Conservation (phyloP, 2,888 invertebrate species). For the Pasiphila rectangulata region DNA sequence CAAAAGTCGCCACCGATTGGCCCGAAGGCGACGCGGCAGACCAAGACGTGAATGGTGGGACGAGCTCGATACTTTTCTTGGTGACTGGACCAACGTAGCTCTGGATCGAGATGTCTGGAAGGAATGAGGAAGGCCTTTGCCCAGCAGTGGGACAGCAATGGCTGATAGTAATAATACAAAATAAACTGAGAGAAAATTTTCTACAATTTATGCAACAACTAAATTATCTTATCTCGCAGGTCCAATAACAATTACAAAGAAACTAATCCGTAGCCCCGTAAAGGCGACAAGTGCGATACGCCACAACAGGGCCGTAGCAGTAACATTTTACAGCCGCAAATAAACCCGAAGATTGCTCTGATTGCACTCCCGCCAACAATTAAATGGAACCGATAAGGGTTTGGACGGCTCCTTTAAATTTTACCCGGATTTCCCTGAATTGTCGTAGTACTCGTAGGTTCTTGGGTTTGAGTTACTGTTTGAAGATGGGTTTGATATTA, state of each 20-base stretch:
- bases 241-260: conserved; percentile 8
- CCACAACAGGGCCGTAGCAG: conserved; percentile 65
- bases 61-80: no score
- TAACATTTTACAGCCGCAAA: conserved; percentile 67
- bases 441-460: conserved; percentile 8
- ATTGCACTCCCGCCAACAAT: conserved; percentile 67
- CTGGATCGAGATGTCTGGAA: no score
- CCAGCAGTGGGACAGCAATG: no score
- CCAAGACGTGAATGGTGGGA: no score
- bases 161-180: no score
- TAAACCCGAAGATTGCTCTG: conserved; percentile 48
- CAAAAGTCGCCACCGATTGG: no score
- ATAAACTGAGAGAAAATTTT: no score
- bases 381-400: conserved; percentile 64
- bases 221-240: background rate
- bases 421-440: conserved; percentile 19
- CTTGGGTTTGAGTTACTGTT: conserved; percentile 5
- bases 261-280: conserved; percentile 38
- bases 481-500: background rate
- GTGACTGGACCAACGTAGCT: no score
- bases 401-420: conserved; percentile 49
- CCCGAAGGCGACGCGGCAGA: no score
- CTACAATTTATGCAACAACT: background rate
- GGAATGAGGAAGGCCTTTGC: no score
- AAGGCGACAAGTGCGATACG: conserved; percentile 51